Evolutionary conservation across 1,140 invertebrate genomes (phyloP).

Genomic region (Capitella teleta): DNA sequence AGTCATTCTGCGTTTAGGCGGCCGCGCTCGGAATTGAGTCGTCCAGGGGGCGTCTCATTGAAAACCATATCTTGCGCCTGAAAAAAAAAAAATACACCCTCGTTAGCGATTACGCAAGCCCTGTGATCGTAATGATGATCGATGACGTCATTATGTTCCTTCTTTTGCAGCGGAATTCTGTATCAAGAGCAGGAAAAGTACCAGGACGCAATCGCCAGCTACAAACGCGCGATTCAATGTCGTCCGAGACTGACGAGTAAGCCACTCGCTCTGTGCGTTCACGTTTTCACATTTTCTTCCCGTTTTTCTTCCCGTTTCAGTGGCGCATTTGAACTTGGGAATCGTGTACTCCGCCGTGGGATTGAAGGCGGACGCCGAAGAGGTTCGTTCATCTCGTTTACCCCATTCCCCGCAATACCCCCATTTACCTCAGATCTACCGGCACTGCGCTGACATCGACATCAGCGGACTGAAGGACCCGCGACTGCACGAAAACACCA

Average conservation of each 20-base stretch:
- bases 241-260: conserved; percentile 87
- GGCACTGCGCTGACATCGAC: conserved; percentile 69
- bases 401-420: no score
- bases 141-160: no score
- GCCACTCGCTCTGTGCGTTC: conserved; percentile 26
- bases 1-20: no score
- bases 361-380: conserved; percentile 67
- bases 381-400: no score
- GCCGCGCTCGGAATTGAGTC: no score
- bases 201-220: conserved; percentile 80
- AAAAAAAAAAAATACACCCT: no score
- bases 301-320: conserved; percentile 48
- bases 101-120: no score
- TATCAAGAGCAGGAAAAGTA: conserved; percentile 78
- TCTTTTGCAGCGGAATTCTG: conserved; percentile 76
- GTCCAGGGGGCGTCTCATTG: no score
- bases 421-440: conserved; percentile 47
- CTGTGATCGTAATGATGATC: no score
- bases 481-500: conserved; percentile 73
- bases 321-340: conserved; percentile 89
- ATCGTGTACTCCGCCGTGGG: conserved; percentile 72
- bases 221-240: conserved; percentile 83
- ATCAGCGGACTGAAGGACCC: conserved; percentile 78
- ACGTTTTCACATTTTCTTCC: background rate
- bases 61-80: no score